Percentiles rank a stretch among this genome's conserved stretches.
Conservation (phyloP, 2,888 invertebrate genomes). For the Sialis fuliginosa region DNA sequence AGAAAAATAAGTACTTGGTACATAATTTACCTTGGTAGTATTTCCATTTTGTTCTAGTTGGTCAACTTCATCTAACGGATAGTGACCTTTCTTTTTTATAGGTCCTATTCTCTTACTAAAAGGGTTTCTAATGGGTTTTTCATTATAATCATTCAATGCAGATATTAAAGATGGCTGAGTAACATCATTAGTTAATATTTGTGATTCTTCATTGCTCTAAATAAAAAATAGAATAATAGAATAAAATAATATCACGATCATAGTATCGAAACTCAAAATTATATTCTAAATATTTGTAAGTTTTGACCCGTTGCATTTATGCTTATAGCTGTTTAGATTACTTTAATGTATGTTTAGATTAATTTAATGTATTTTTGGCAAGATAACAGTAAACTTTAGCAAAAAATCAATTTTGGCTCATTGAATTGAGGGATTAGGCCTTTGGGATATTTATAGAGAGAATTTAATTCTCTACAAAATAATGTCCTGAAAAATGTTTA, state of each 20-base stretch:
- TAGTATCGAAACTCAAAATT: too few species aligned
- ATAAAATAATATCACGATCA: background rate
- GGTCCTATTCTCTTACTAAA: background rate
- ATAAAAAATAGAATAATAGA: background rate
- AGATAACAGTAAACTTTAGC: too few species aligned
- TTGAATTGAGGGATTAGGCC: too few species aligned
- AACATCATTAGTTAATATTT: background rate
- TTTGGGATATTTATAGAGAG: too few species aligned
- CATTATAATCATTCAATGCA: background rate
- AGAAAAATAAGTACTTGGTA: background rate
- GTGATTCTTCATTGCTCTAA: background rate
- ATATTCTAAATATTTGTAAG: too few species aligned
- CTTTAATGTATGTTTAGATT: too few species aligned
- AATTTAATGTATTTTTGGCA: too few species aligned
- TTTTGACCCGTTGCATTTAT: too few species aligned
- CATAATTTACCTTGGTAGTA: background rate
- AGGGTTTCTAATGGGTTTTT: constrained; percentile 1
- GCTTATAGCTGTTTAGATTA: too few species aligned
- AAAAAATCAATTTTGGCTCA: too few species aligned
- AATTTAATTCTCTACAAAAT: too few species aligned
- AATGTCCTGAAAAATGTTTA: too few species aligned
- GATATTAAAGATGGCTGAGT: background rate
- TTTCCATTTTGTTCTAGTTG: background rate
- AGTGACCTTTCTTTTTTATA: background rate
- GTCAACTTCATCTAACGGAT: background rate